phyloP scores from a whole-genome alignment of 2,113 vertebrate species.

The Urocitellus parryii region DNA sequence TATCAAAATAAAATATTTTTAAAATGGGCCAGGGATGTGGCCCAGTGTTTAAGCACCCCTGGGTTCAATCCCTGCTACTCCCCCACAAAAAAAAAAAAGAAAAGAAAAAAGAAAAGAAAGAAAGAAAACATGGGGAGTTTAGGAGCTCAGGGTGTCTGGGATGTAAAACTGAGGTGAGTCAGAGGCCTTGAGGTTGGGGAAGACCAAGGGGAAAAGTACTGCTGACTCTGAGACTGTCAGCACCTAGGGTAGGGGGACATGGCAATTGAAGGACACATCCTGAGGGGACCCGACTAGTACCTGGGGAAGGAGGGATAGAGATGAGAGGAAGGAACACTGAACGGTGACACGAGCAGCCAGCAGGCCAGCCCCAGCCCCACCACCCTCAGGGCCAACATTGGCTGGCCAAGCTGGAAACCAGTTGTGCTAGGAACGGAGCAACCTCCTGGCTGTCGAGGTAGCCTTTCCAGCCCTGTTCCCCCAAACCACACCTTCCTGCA shows the following conservation, averaged over 20 bases:
- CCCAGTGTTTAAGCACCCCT: too few relatives aligned
- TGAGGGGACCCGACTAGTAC: neutral
- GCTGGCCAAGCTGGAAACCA: neutral
- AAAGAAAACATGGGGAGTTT: neutral
- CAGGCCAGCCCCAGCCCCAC: neutral
- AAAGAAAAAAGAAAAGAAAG: too few relatives aligned
- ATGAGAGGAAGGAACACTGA: neutral
- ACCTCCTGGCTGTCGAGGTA: neutral
- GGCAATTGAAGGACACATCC: neutral
- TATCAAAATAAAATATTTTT: too few relatives aligned
- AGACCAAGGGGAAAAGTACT: accelerated
- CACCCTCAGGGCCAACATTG: too few relatives aligned
- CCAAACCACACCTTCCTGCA: neutral
- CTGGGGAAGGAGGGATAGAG: neutral
- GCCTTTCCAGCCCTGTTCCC: neutral
- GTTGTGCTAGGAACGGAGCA: neutral
- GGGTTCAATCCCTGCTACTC: too few relatives aligned
- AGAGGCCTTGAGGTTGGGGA: accelerated
- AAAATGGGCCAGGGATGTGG: too few relatives aligned
- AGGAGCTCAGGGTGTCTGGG: neutral
- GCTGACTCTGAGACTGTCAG: neutral
- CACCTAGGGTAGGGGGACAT: neutral
- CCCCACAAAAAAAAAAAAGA: too few relatives aligned
- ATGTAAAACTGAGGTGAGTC: neutral
- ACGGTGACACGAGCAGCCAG: neutral